Percentiles rank a stretch among this genome's conserved stretches.
These are phyloP conservation scores for Gymnoscopelus braueri DNA, from an alignment of 2,797 vertebrate genomes.

Conservation along the genomic window DNA sequence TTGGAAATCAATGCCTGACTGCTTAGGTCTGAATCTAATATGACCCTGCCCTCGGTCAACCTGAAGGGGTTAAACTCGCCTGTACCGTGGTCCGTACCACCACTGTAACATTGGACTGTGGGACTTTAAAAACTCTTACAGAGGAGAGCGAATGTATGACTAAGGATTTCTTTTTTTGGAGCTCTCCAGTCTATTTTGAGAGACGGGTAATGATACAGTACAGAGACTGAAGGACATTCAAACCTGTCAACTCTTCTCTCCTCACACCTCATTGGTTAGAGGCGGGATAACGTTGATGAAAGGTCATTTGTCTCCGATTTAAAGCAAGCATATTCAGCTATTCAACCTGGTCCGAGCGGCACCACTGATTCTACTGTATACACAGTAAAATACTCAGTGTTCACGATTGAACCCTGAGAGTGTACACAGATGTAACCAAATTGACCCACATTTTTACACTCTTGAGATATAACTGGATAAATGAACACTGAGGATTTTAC, in stretches of 20 bases:
- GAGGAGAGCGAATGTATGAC: conserved; percentile 55
- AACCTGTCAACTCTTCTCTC: conserved; percentile 64
- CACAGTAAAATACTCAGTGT: too few relatives aligned
- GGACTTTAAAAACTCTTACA: conserved; percentile 34
- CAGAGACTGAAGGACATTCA: conserved; percentile 72
- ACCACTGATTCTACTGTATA: too few relatives aligned
- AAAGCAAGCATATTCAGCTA: conserved; percentile 57
- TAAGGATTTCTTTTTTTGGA: conserved; percentile 67
- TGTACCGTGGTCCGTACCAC: conserved; percentile 3
- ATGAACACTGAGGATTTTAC: too few relatives aligned
- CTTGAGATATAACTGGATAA: too few relatives aligned
- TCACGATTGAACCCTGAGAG: too few relatives aligned
- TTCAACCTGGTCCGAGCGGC: conserved; percentile 6
- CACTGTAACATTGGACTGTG: conserved; percentile 14
- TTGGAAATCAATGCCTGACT: not conserved
- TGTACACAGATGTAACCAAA: too few relatives aligned
- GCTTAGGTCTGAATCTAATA: not conserved
- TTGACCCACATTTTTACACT: too few relatives aligned
- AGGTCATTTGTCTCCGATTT: conserved; percentile 62
- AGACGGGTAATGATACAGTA: conserved; percentile 71
- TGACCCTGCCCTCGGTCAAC: not conserved
- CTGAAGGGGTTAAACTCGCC: conserved; percentile 8
- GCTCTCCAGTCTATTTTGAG: conserved; percentile 71
- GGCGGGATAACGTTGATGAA: conserved; percentile 62
- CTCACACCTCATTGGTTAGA: conserved; percentile 67